Evolutionary conservation across 2,888 invertebrate species (phyloP).

Genomic region (Drosophila fungiperda): DNA sequence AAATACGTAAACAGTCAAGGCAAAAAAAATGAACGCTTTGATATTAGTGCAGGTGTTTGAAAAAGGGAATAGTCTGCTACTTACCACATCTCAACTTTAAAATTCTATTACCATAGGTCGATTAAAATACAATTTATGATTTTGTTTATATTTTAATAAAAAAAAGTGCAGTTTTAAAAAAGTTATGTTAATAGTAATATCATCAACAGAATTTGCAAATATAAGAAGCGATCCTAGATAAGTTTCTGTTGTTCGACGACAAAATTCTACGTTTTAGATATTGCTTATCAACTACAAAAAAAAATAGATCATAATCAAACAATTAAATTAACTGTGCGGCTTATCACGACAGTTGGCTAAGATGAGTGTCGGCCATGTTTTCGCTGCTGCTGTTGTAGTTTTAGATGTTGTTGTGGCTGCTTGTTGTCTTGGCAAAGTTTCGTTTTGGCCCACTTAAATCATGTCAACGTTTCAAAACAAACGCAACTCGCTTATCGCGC

Average conservation of each 20-base stretch:
- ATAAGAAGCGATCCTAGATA: not conserved
- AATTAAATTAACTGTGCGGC: constrained; percentile 42
- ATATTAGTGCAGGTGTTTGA: not conserved
- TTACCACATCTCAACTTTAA: not conserved
- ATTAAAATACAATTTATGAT: not conserved
- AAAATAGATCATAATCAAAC: constrained; percentile 38
- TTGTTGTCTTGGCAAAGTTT: constrained; percentile 37
- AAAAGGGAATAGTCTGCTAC: not conserved
- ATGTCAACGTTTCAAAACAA: constrained; percentile 61
- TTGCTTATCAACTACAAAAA: constrained; percentile 27
- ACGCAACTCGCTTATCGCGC: constrained; percentile 57
- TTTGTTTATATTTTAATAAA: not conserved
- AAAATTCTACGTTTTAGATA: not conserved
- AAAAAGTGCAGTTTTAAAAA: not conserved
- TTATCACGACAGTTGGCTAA: constrained; percentile 54
- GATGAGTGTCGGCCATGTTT: constrained; percentile 39
- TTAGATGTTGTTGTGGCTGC: constrained; percentile 11
- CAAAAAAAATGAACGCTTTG: not conserved
- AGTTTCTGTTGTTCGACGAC: not conserved
- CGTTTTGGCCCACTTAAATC: constrained; percentile 52
- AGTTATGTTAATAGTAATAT: not conserved
- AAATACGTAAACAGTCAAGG: not conserved
- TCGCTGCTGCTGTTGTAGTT: constrained; percentile 21
- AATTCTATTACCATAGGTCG: not conserved
- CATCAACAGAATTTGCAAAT: not conserved